A percentile compares a stretch with the other conserved stretches of the same genome.
phyloP scores from a whole-genome alignment of 2,888 invertebrate genomes.

The Ptycholaimellus sp. region DNA sequence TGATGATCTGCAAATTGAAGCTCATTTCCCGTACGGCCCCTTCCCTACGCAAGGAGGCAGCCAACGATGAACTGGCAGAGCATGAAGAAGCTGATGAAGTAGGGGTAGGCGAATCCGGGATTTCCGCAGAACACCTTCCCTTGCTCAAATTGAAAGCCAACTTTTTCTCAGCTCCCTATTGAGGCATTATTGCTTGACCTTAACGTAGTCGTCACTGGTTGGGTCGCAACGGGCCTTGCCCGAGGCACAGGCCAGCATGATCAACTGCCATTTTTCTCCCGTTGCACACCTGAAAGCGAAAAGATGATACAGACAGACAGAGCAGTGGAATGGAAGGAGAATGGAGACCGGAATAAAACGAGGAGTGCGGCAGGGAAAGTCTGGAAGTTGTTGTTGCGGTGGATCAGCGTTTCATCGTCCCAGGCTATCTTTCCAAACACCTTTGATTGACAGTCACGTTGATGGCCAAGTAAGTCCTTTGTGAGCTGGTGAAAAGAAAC shows the following conservation, averaged over 20 bases:
- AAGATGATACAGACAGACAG: too few relatives aligned
- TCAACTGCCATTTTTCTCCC: slow-evolving; percentile 94
- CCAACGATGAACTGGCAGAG: slow-evolving; percentile 78
- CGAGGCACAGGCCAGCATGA: slow-evolving; percentile 60
- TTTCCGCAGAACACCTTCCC: too few relatives aligned
- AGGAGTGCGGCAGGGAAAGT: slow-evolving; percentile 84
- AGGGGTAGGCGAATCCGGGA: slow-evolving; percentile 74
- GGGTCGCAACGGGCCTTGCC: too few relatives aligned
- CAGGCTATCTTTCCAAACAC: slow-evolving; percentile 82
- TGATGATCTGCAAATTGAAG: too few relatives aligned
- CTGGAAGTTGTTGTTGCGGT: slow-evolving; percentile 85
- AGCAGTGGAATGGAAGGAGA: too few relatives aligned
- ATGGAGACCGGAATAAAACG: slow-evolving; percentile 65
- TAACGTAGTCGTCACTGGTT: too few relatives aligned
- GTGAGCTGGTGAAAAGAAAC: slow-evolving; percentile 81
- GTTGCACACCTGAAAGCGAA: slow-evolving; percentile 27
- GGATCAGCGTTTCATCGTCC: slow-evolving; percentile 44
- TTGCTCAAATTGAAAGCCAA: too few relatives aligned
- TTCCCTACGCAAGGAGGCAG: too few relatives aligned
- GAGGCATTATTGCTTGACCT: too few relatives aligned
- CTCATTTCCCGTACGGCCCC: too few relatives aligned
- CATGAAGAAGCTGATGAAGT: slow-evolving; percentile 92
- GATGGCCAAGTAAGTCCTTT: slow-evolving; percentile 91
- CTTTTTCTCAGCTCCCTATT: too few relatives aligned
- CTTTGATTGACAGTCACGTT: slow-evolving; percentile 95